Evolutionary conservation across 2,113 vertebrate genomes (phyloP).

Genomic region (Rhombomys opimus): DNA sequence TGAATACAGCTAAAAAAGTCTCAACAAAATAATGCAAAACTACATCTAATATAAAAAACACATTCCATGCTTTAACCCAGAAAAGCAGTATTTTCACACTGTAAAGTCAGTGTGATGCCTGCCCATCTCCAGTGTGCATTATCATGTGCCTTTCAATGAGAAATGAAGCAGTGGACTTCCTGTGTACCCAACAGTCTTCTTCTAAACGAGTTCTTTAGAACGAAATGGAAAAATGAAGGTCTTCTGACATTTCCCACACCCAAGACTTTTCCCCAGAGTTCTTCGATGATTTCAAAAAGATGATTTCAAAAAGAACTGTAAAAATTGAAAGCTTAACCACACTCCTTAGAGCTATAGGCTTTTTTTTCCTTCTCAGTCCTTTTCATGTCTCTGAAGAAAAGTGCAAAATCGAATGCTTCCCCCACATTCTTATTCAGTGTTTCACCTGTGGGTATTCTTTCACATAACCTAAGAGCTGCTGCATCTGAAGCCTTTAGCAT

Average conservation of each 20-base stretch:
- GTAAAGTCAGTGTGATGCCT: neutral
- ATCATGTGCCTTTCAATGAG: neutral
- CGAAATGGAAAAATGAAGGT: neutral
- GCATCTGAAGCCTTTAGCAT: neutral
- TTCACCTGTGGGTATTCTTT: neutral
- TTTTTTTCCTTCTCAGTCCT: neutral
- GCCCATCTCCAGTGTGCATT: neutral
- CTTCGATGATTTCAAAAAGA: neutral
- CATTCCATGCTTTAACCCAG: neutral
- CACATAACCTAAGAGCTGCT: neutral
- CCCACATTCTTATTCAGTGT: neutral
- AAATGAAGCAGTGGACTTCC: neutral
- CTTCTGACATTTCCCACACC: neutral
- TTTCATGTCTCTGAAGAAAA: neutral
- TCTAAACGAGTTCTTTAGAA: neutral
- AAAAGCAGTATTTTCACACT: neutral
- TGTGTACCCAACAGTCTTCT: neutral
- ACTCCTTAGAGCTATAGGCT: neutral
- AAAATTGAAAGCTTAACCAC: neutral
- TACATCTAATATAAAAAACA: neutral
- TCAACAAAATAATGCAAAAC: constrained; percentile 39
- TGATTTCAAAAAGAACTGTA: neutral
- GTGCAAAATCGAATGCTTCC: neutral
- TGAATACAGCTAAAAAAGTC: neutral
- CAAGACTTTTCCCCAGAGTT: neutral